Percentiles rank a stretch among this genome's conserved stretches.
Evolutionary conservation across 2,113 vertebrate genomes (phyloP).

Genomic region (Bujurquina vittata): DNA sequence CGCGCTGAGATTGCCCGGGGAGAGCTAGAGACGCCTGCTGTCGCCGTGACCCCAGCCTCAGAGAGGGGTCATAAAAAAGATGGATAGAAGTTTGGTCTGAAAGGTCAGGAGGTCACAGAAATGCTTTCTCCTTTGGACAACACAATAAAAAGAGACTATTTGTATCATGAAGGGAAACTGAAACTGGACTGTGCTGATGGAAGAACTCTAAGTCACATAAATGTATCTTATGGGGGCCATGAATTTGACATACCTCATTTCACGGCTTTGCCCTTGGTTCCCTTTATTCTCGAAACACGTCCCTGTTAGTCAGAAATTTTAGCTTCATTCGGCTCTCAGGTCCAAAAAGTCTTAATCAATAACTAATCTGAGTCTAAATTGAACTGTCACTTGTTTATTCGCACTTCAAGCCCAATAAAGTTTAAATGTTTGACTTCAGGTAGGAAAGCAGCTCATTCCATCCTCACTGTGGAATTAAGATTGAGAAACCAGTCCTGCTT

Average conservation of each 20-base stretch:
- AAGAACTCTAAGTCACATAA: neutral
- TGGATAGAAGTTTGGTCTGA: neutral
- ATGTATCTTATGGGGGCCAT: neutral
- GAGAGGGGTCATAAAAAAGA: constrained; percentile 20
- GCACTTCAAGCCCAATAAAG: neutral
- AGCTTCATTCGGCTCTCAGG: neutral
- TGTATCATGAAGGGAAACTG: neutral
- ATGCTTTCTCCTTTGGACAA: constrained; percentile 5
- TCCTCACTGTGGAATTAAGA: neutral
- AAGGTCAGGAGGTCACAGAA: constrained; percentile 15
- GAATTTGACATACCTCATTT: neutral
- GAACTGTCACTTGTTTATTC: neutral
- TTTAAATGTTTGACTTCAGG: neutral
- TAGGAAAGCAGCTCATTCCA: neutral
- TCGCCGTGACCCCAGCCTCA: neutral
- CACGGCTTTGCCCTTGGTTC: neutral
- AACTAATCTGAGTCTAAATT: neutral
- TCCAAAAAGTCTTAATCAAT: neutral
- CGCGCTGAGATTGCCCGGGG: neutral
- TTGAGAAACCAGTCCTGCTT: constrained; percentile 26
- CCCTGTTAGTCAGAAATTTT: neutral
- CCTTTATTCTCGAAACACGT: neutral
- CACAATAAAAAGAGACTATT: neutral
- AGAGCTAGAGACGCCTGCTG: neutral
- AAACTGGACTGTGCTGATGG: neutral